Conservation (phyloP, 2,113 vertebrate genomes). For the Globicephala melas region DNA sequence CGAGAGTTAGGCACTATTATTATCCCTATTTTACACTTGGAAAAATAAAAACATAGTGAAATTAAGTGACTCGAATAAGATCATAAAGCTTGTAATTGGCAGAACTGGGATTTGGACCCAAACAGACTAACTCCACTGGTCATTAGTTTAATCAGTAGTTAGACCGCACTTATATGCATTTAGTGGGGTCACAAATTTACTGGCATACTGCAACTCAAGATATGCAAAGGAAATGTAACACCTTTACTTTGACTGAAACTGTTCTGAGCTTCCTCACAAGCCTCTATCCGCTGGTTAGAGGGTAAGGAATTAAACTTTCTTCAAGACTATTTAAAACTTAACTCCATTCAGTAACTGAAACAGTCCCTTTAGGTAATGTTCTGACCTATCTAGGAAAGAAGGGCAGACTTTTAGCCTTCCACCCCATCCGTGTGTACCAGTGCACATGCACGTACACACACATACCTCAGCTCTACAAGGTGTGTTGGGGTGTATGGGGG, state of each 20-base stretch:
- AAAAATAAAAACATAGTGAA: background rate
- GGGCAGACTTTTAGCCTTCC: background rate
- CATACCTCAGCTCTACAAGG: background rate
- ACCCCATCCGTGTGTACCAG: background rate
- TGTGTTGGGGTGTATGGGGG: background rate
- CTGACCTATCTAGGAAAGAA: background rate
- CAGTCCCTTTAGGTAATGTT: background rate
- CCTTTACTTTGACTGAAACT: background rate
- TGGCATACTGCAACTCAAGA: background rate
- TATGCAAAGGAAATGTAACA: background rate
- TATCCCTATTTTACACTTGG: background rate
- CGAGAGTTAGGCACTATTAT: background rate
- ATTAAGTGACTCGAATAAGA: background rate
- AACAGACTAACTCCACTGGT: background rate
- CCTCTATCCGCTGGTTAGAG: background rate
- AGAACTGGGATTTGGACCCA: background rate
- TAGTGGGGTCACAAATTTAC: background rate
- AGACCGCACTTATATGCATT: background rate
- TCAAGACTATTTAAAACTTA: background rate
- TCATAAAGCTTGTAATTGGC: background rate
- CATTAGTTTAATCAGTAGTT: background rate
- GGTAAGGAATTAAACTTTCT: background rate
- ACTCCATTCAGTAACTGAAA: background rate
- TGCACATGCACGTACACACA: rapidly evolving
- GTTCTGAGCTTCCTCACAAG: background rate